Evolutionary conservation across 2,888 invertebrate species (phyloP).

Genomic region (Apantesis nais): DNA sequence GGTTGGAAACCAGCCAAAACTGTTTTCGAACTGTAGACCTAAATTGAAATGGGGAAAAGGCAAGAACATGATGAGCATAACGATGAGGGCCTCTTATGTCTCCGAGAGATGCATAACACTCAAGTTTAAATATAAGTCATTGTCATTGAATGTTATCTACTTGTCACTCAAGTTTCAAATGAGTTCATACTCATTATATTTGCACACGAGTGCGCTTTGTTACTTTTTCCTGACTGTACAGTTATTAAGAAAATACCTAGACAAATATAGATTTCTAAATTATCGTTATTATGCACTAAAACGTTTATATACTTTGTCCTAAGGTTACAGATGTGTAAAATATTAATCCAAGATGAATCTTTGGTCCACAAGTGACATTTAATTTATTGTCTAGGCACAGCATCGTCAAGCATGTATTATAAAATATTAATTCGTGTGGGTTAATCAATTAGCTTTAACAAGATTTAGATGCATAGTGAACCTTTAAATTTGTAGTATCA

Average conservation of each 20-base stretch:
- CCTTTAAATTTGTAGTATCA: not conserved
- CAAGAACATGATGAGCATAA: no score
- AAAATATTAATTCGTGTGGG: not conserved
- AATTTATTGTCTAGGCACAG: not conserved
- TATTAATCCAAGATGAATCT: not conserved
- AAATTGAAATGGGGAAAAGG: no score
- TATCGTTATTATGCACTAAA: not conserved
- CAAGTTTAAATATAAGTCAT: not conserved
- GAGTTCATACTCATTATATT: conserved; percentile 14
- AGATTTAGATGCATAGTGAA: not conserved
- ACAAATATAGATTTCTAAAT: not conserved
- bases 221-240: conserved; percentile 20
- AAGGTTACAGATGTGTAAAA: not conserved
- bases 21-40: no score
- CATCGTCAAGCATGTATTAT: not conserved
- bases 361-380: not conserved
- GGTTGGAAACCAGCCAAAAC: no score
- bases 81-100: not conserved
- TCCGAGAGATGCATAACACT: not conserved
- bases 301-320: not conserved
- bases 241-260: not conserved
- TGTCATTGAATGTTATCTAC: not conserved
- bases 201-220: conserved; percentile 25
- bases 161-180: conserved; percentile 4
- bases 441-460: not conserved